Base-by-base conservation (phyloP, 2,888 invertebrate species). In the Drosophila multiciliata region DNA sequence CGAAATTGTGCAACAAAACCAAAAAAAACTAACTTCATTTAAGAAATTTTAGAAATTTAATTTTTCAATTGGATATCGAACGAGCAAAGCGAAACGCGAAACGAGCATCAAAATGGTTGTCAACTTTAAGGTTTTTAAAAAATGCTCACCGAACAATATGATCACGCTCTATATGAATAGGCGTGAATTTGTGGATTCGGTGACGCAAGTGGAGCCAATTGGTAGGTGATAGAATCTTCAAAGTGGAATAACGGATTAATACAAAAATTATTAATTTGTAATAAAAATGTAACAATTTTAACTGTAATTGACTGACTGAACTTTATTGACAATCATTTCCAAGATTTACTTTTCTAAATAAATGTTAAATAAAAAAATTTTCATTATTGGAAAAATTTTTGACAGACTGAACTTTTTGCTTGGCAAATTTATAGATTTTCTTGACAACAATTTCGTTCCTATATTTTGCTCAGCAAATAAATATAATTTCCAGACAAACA, bases 41-140 rank as follows among this genome's bases (percentile, higher is more conserved):
- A 54, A 48, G n/a, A 42, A 54, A 33, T 49, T 20, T 20, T 23
- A 15, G 9, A 42, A n/a, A n/a, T 11, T 42, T n/a, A n/a, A 63
- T 40, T 54, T 54, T 23, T 15, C 1, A 29, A 29, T 54, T 57
- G 33, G 49, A 49, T 48, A 50, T 26, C 32, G 49, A 23, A 11
- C 17, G 3, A 29, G 2, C 26, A 20, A 33, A 40, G 3, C 20
- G 15, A 36, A 75, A 59, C 38, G 29, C 4, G 29, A 4, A 29
- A 29, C 5, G 29, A 29, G 42, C 52, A 29, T 36, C 86, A 91
- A 89, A 73, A 98, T 98, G 98, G 98, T 97, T 92, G 96, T 96
- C 90, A 97, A 97, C 92, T 97, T 97, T 93, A 97, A 97, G 93
- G 98, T 98, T 91, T 98, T 96, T 93, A 98, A 98, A 93, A 98